Evolutionary conservation across 2,888 invertebrate species (phyloP).

Genomic region (Microctonus brassicae): DNA sequence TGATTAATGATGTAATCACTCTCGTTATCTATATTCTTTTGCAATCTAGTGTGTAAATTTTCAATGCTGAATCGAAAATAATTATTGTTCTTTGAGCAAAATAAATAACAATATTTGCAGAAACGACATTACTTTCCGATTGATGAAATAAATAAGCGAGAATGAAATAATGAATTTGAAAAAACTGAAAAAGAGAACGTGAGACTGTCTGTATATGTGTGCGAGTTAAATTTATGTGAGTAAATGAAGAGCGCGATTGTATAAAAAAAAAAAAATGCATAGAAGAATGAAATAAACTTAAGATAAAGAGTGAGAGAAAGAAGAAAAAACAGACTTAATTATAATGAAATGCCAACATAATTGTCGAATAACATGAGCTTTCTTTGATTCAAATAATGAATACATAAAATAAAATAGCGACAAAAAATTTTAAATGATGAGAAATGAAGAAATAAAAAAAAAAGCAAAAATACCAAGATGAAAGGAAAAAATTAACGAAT

Average conservation of each 20-base stretch:
- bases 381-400: background rate
- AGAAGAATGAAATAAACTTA: background rate
- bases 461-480: background rate
- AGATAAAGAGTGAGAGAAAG: background rate
- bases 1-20: too few relatives aligned
- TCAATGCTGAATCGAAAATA: too few relatives aligned
- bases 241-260: slow-evolving; percentile 27
- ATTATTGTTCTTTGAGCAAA: too few relatives aligned
- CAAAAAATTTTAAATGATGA: background rate
- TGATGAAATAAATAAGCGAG: too few relatives aligned
- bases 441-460: slow-evolving; percentile 10
- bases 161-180: slow-evolving; percentile 27
- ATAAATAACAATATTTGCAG: too few relatives aligned
- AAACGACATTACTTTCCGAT: too few relatives aligned
- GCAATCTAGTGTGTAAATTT: too few relatives aligned
- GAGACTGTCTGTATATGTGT: slow-evolving; percentile 27
- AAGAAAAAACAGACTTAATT: slow-evolving; percentile 18
- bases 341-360: slow-evolving; percentile 20
- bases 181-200: slow-evolving; percentile 35
- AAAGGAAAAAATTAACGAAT: slow-evolving; percentile 14
- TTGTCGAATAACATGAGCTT: slow-evolving; percentile 17
- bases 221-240: slow-evolving; percentile 34
- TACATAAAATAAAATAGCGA: background rate
- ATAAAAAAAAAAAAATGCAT: background rate
- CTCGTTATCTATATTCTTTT: too few relatives aligned